Conservation (phyloP, 37 sponge, comb jelly and placozoan species). For the Corticium candelabrum region DNA sequence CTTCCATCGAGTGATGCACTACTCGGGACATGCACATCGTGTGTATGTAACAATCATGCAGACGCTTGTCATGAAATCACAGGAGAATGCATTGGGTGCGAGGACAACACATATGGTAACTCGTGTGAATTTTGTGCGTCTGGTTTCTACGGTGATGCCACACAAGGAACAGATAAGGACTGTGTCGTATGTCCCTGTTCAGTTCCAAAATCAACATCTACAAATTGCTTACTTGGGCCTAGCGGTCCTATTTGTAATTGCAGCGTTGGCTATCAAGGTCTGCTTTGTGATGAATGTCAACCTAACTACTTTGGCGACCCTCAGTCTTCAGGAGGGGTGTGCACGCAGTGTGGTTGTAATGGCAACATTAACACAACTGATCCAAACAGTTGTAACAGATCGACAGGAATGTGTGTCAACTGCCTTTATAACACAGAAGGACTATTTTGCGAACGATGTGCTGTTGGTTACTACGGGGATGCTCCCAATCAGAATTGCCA, state of each 20-base stretch:
- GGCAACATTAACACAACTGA: background rate
- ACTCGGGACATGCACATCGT: background rate
- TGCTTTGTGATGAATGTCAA: background rate
- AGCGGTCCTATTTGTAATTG: background rate
- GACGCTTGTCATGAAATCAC: background rate
- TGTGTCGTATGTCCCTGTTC: background rate
- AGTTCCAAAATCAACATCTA: background rate
- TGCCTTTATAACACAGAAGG: background rate
- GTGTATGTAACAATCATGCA: background rate
- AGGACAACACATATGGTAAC: background rate
- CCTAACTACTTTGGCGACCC: background rate
- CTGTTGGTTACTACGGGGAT: background rate
- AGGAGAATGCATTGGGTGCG: background rate
- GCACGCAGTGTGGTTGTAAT: background rate
- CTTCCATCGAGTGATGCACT: too few species aligned
- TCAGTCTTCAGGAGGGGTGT: background rate
- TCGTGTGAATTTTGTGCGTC: background rate
- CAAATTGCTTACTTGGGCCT: background rate
- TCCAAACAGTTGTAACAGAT: background rate
- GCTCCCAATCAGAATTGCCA: background rate
- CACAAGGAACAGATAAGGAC: background rate
- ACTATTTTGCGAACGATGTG: background rate
- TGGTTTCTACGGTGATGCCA: background rate
- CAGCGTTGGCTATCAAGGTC: background rate
- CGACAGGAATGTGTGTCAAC: background rate